phyloP scores from a whole-genome alignment of 2,888 invertebrate genomes.

The Apamea crenata region DNA sequence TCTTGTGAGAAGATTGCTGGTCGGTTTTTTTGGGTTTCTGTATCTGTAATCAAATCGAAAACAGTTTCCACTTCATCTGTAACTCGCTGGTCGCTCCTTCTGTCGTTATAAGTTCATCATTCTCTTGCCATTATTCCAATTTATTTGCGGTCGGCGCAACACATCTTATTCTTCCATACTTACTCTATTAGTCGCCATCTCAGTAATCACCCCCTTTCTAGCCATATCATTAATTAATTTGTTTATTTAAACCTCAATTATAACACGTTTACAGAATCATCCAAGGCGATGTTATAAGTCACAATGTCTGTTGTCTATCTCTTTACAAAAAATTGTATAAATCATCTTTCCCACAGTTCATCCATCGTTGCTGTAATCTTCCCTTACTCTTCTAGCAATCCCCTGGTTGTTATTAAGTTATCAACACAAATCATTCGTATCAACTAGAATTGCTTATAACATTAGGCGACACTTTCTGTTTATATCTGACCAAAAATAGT shows the following conservation, averaged over 20 bases:
- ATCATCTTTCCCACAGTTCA: no score
- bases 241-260: no score
- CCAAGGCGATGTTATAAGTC: no score
- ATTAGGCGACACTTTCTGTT: not conserved
- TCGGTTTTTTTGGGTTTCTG: slow-evolving; percentile 6
- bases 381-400: no score
- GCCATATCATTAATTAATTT: not conserved
- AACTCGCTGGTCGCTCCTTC: not conserved
- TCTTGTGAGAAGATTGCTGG: slow-evolving; percentile 29
- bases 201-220: not conserved
- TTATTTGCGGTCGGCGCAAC: not conserved
- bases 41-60: slow-evolving; percentile 25
- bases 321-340: no score
- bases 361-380: no score
- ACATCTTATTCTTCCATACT: not conserved
- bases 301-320: no score
- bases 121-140: not conserved
- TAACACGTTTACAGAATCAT: no score
- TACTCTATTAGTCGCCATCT: not conserved
- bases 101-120: not conserved
- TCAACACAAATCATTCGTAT: no score
- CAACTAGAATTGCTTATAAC: no score
- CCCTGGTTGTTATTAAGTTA: no score
- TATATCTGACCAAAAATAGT: not conserved
- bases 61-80: not conserved